phyloP scores from a whole-genome alignment of 92 coral and sea anemone genomes.

The Scolanthus callimorphus region DNA sequence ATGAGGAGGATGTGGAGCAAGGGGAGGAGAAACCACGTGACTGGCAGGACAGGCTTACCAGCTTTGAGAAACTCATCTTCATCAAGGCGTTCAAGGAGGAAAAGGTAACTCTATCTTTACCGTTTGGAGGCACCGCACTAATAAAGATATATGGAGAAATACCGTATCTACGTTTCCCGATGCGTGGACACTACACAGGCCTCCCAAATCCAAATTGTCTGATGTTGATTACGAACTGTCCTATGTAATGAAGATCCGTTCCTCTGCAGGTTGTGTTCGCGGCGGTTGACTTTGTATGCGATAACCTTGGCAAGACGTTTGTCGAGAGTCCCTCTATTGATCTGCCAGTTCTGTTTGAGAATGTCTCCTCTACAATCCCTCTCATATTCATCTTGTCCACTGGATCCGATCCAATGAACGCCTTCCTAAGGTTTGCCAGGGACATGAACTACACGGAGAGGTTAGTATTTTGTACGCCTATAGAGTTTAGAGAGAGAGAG shows the following conservation, averaged over 20 bases:
- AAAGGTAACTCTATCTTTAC: too few species aligned
- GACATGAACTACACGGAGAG: constrained; percentile 97
- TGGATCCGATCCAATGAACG: constrained; percentile 99
- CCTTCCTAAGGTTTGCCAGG: constrained; percentile 92
- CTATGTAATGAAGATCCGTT: too few species aligned
- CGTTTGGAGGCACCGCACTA: too few species aligned
- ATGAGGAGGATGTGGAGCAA: constrained; percentile 41
- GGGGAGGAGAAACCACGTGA: constrained; percentile 10
- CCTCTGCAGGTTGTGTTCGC: constrained; percentile 84
- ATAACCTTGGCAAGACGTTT: constrained; percentile 92
- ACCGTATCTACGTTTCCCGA: too few species aligned
- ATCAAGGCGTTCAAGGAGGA: constrained; percentile 90
- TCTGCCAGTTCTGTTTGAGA: constrained; percentile 77
- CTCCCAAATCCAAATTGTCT: too few species aligned
- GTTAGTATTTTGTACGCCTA: too few species aligned
- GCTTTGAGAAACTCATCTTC: constrained; percentile 82
- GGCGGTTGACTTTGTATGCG: constrained; percentile 85
- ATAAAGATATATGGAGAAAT: too few species aligned
- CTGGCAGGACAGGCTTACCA: constrained; percentile 74
- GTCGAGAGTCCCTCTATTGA: constrained; percentile 97
- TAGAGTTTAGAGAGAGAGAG: too few species aligned
- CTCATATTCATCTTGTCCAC: constrained; percentile 92
- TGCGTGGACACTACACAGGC: too few species aligned
- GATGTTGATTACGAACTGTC: too few species aligned
- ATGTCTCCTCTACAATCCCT: constrained; percentile 81